Conservation (phyloP, 2,113 vertebrate species). For the Lynx canadensis region DNA sequence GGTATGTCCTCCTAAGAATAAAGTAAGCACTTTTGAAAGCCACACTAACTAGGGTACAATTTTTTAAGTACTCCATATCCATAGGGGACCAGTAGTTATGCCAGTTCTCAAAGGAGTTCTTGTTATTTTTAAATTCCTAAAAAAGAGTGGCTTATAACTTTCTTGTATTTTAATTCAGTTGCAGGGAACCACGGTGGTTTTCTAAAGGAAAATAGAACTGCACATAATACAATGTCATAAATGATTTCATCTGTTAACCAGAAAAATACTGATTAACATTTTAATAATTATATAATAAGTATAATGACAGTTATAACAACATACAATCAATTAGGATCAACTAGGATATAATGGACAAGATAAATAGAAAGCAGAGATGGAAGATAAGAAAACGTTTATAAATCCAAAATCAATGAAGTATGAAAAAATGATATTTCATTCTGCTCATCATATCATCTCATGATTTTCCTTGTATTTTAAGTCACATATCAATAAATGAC, state of each 20-base stretch:
- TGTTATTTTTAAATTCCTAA: slow-evolving; percentile 11
- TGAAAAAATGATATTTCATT: slow-evolving; percentile 16
- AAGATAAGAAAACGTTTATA: slow-evolving; percentile 1
- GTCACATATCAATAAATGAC: slow-evolving; percentile 55
- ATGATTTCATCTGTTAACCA: background rate
- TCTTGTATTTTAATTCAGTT: slow-evolving; percentile 7
- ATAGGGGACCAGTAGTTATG: background rate
- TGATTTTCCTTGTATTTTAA: slow-evolving; percentile 13
- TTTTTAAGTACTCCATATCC: background rate
- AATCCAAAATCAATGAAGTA: background rate
- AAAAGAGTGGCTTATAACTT: background rate
- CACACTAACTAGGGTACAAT: background rate
- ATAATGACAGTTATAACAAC: background rate
- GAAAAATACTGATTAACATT: slow-evolving; percentile 4
- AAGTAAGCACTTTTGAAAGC: background rate
- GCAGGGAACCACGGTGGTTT: background rate
- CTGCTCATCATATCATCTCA: background rate
- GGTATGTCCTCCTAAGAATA: background rate
- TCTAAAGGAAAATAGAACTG: slow-evolving; percentile 4
- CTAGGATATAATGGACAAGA: background rate
- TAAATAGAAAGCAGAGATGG: background rate
- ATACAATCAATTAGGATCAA: background rate
- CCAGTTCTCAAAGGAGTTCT: background rate
- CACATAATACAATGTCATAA: background rate
- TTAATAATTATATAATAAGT: slow-evolving; percentile 20